Conservation (phyloP, 2,797 vertebrate species). For the Ispidina lecontei region DNA sequence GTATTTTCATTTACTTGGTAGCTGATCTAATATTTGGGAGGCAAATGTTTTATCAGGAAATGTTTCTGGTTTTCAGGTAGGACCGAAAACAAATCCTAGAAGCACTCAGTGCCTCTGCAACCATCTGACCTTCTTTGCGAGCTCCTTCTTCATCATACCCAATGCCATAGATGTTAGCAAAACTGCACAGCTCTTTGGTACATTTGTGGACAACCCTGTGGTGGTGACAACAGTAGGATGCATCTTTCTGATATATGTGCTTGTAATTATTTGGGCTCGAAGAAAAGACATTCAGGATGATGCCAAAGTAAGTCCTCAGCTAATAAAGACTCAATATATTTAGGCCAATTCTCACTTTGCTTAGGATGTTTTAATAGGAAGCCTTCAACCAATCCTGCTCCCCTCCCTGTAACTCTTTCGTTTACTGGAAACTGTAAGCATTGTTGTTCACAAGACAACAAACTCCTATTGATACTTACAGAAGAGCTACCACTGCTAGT, state of each 20-base stretch:
- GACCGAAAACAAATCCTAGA: conserved; percentile 82
- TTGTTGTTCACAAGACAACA: background rate
- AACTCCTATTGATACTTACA: background rate
- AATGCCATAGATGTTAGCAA: conserved; percentile 87
- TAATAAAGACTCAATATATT: background rate
- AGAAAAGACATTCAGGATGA: conserved; percentile 91
- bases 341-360: background rate
- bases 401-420: background rate
- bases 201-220: conserved; percentile 91
- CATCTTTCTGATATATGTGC: conserved; percentile 84
- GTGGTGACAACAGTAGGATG: conserved; percentile 91
- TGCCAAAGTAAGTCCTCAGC: conserved; percentile 82
- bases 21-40: background rate
- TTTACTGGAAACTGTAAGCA: background rate
- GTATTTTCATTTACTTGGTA: background rate
- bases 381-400: background rate
- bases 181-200: conserved; percentile 89
- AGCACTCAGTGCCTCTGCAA: conserved; percentile 92
- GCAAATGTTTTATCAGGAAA: background rate
- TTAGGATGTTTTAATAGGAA: background rate
- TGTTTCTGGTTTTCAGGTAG: conserved; percentile 81
- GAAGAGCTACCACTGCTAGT: background rate
- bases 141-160: conserved; percentile 92
- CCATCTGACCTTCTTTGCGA: conserved; percentile 94
- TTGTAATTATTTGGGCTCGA: conserved; percentile 89